A percentile compares a stretch with the other conserved stretches of the same genome.
Conservation (phyloP, 2,888 invertebrate genomes). For the Dolichomitus sp. region DNA sequence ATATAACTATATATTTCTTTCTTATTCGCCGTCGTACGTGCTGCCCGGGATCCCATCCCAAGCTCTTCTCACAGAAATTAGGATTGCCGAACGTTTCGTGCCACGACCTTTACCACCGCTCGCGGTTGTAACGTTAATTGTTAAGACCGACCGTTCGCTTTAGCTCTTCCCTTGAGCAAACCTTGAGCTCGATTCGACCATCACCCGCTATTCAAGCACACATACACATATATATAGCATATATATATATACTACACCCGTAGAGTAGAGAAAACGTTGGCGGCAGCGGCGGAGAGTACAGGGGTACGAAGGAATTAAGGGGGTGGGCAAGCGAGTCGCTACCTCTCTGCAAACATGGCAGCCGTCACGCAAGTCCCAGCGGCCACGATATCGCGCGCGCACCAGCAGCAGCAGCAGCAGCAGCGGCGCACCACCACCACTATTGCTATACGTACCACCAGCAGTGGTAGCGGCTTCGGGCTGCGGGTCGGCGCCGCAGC, state of each 20-base stretch:
- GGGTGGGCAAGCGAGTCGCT: constrained; percentile 69
- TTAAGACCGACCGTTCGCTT: constrained; percentile 41
- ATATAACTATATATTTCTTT: not conserved
- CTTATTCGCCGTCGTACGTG: constrained; percentile 12
- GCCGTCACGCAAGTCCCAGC: constrained; percentile 81
- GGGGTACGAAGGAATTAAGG: constrained; percentile 70
- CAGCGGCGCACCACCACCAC: constrained; percentile 39
- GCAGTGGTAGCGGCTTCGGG: constrained; percentile 24
- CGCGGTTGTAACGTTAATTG: constrained; percentile 28
- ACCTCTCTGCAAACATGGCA: constrained; percentile 83
- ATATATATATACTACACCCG: not conserved
- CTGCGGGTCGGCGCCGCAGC: constrained; percentile 34
- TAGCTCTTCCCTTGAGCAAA: constrained; percentile 61
- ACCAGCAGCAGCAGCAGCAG: constrained; percentile 24
- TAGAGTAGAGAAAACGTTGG: constrained; percentile 22
- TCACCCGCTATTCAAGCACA: constrained; percentile 52
- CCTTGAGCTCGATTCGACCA: constrained; percentile 65
- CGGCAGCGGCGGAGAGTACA: constrained; percentile 28
- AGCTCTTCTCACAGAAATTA: constrained; percentile 33
- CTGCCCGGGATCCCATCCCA: not conserved
- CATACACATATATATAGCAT: constrained; percentile 1
- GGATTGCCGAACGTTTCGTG: constrained; percentile 43
- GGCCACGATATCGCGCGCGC: constrained; percentile 67
- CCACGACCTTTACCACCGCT: constrained; percentile 50
- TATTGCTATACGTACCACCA: constrained; percentile 19